Evolutionary conservation across 2,797 vertebrate species (phyloP), one percentile per base, ranked within the genome.

Genomic region (Florisuga fusca): DNA sequence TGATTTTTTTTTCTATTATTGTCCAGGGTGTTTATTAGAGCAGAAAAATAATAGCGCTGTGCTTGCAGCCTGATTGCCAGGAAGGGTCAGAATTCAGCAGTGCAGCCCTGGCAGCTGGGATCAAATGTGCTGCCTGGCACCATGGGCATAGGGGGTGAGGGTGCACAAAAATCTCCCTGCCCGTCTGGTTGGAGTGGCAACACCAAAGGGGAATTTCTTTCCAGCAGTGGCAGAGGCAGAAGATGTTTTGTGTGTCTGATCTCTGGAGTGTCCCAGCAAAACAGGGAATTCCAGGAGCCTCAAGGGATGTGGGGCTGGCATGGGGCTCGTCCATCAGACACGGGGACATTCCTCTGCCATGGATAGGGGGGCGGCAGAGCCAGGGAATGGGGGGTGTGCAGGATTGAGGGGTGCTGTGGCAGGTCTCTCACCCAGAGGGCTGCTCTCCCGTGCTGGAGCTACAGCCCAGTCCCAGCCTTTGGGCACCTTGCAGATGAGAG

Each of bases 11-110:
- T 91, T 69, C 88, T 91, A 73, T 94, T 94, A 58, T 85, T 87
- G 76, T 74, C 83, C 88, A 69, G 51, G 81, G 82, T 96, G 95
- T 93, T 97, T 93, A 94, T 93, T 91, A 61, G 90, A 96, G 94
- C 81, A 87, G 93, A 87, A 94, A 66, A 94, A 83, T 55, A 89
- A 64, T 10, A 68, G 84, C 4, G 12, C 84, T 90, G 80, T 45
- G 69, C 85, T 77, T 21, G 48, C 92, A 84, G 91, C 85, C 91
- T 55, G 58, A 36, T 41, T 93, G 94, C 93, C 1, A 12, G 94
- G 94, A 95, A 93, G 87, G 20, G 62, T 33, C 59, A 0, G 48
- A 19, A 34, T 33, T 14, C 2, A 6, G 76, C 51, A 14, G 1
- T 4, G 4, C 34, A 21, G 67, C 78, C 59, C 29, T 0, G 1